Base-by-base conservation (phyloP, 2,888 invertebrate species). In the Cinara cedri region DNA sequence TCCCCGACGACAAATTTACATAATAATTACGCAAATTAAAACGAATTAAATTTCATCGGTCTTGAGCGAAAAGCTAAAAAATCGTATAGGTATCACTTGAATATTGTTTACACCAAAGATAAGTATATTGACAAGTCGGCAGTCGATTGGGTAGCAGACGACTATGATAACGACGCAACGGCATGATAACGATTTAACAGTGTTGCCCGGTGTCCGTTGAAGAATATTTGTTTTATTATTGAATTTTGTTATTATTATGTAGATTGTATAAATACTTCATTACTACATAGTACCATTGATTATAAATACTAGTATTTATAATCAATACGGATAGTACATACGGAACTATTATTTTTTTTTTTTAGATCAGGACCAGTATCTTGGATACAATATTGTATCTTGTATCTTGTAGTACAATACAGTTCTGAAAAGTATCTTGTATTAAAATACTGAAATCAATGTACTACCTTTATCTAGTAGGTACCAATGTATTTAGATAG, bases 101-200 rank as follows among this genome's bases (percentile, higher is more conserved):
- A 66, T 11, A 49, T 68, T 78, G 78, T 78, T 78, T 78, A 68
- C 68, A 60, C 78, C 46, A 14, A 16, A 70, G 78, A 78, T 68
- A 78, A 70, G 55, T 76, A 49, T 57, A 76, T 66, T 68, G 76
- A 76, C 76, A 76, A 76, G 76, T 76, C 78, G 78, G 78, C 78
- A 78, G 49, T 78, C 49, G 78, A 78, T 78, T 68, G 68, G 68
- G 49, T 49, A 19, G 49, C 60, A 34, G 14, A 44, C 4, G 13
- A 3, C 55, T 14, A 57, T 65, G 63, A 75, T 75, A 75, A 75
- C 44, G n/a, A 4, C 8, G 8, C 24, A 11, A 19, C 16, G 11
- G 9, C 4, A 11, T 63, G 72, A 72, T 72, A 60, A 72, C 49
- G 8, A 54, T 3, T 11, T 3, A 24, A 65, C 75, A 75, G 75